Percentiles rank a stretch among this genome's conserved stretches.
Evolutionary conservation across 2,113 vertebrate genomes (phyloP).

Genomic region (Megaceryle maxima): DNA sequence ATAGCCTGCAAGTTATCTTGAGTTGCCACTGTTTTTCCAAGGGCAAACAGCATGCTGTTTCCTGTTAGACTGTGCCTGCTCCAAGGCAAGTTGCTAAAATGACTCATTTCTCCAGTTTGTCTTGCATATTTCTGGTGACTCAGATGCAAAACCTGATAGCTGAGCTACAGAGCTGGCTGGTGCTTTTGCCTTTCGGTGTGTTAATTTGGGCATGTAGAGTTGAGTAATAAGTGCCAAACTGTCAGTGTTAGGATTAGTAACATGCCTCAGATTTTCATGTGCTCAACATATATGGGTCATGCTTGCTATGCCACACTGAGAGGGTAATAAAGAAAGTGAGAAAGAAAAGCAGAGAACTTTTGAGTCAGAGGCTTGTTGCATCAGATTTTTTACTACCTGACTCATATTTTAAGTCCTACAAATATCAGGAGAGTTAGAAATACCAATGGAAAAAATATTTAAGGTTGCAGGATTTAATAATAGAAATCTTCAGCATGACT

Average conservation of each 20-base stretch:
- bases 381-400: neutral
- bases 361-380: neutral
- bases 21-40: conserved; percentile 29
- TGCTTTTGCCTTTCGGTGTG: conserved; percentile 62
- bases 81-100: conserved; percentile 54
- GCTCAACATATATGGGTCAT: conserved; percentile 22
- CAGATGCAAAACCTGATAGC: conserved; percentile 55
- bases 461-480: conserved; percentile 18
- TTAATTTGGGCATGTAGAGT: conserved; percentile 30
- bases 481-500: conserved; percentile 12
- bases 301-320: neutral
- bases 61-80: conserved; percentile 25
- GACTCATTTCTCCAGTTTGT: conserved; percentile 52
- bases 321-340: conserved; percentile 6
- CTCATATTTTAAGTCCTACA: neutral
- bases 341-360: neutral
- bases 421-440: neutral
- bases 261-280: conserved; percentile 37
- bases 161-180: conserved; percentile 48
- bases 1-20: neutral
- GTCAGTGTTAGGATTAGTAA: conserved; percentile 60
- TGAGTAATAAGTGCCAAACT: conserved; percentile 57
- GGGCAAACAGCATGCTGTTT: conserved; percentile 44
- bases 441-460: conserved; percentile 41
- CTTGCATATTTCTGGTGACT: conserved; percentile 45